Percentiles rank a stretch among this genome's conserved stretches.
Evolutionary conservation across 1,140 invertebrate genomes (phyloP).

Genomic region (Batillaria attramentaria): DNA sequence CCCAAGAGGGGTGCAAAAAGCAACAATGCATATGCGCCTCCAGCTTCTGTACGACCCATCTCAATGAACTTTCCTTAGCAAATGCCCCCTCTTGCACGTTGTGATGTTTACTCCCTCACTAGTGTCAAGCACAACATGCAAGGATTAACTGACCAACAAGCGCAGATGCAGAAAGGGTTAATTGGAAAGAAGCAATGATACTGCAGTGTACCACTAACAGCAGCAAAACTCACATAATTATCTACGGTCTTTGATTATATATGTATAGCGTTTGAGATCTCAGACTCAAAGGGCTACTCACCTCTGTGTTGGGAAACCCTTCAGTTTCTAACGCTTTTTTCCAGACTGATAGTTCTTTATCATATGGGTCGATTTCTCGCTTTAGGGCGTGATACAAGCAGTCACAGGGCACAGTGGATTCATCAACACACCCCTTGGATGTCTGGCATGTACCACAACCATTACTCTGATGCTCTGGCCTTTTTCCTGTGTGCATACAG

Average conservation of each 20-base stretch:
- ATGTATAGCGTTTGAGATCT: not conserved
- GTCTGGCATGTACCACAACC: constrained; percentile 24
- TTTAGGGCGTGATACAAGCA: constrained; percentile 21
- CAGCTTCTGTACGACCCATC: not conserved
- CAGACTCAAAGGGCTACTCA: not conserved
- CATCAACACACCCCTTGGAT: not conserved
- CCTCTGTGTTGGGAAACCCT: constrained; percentile 28
- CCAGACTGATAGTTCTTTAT: constrained; percentile 5
- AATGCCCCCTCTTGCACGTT: not conserved
- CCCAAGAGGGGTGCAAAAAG: too few species aligned
- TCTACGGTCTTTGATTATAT: not conserved
- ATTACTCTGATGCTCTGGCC: not conserved
- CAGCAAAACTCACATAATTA: not conserved
- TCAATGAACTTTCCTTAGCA: too few species aligned
- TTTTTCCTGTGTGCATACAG: not conserved
- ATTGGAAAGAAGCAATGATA: not conserved
- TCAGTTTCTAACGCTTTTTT: constrained; percentile 25
- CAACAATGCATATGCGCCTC: not conserved
- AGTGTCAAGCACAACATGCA: not conserved
- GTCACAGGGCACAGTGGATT: not conserved
- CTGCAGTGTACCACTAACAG: not conserved
- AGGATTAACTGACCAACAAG: not conserved
- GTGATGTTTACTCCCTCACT: not conserved
- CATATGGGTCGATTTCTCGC: not conserved
- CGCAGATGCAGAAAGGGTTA: not conserved